These are phyloP conservation scores for Heteromurus nitidus DNA, from an alignment of 2,888 invertebrate species.

Conservation along the genomic window DNA sequence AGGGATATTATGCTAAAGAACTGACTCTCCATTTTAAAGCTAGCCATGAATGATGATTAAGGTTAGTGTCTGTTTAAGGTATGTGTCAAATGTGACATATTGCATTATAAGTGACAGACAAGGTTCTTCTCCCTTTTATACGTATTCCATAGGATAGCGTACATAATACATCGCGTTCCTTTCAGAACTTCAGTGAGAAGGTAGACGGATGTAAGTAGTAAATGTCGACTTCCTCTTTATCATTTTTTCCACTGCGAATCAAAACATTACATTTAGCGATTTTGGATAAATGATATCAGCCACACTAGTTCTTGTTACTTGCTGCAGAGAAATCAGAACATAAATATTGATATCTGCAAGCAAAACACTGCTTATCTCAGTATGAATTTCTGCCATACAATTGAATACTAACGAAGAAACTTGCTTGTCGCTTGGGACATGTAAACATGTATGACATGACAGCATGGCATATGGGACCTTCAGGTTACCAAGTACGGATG, in stretches of 20 bases:
- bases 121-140: constrained; percentile 49
- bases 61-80: constrained; percentile 70
- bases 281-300: too few relatives aligned
- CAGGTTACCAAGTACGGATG: constrained; percentile 51
- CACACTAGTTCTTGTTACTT: too few relatives aligned
- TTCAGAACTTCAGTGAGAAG: not conserved
- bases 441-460: too few relatives aligned
- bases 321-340: not conserved
- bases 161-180: not conserved
- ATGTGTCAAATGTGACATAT: constrained; percentile 69
- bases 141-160: not conserved
- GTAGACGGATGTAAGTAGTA: not conserved
- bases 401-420: constrained; percentile 15
- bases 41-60: constrained; percentile 67
- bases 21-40: constrained; percentile 34
- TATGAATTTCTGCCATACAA: constrained; percentile 6
- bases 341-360: not conserved
- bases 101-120: constrained; percentile 62
- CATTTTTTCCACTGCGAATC: too few relatives aligned
- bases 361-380: not conserved
- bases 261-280: too few relatives aligned
- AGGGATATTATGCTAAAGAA: constrained; percentile 2
- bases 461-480: constrained; percentile 28
- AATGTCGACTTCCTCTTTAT: too few relatives aligned
- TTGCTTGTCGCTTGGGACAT: not conserved